phyloP scores from a whole-genome alignment of 2,113 vertebrate genomes.

The Pheucticus melanocephalus region DNA sequence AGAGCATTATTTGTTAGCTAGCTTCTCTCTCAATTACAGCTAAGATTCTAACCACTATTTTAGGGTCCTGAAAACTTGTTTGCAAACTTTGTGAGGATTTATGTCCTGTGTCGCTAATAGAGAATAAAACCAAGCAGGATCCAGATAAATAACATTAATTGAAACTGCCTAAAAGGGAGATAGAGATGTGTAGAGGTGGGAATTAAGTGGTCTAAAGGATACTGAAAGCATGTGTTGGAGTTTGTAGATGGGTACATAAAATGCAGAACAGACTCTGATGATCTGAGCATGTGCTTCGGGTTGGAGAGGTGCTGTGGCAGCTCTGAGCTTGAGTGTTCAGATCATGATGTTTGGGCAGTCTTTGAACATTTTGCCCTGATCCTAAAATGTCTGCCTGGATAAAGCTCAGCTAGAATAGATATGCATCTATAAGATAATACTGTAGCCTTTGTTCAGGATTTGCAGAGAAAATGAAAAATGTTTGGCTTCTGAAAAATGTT shows the following conservation, averaged over 20 bases:
- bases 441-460: neutral
- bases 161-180: neutral
- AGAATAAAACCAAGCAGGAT: neutral
- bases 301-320: neutral
- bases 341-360: neutral
- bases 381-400: neutral
- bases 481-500: neutral
- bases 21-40: neutral
- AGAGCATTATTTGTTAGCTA: neutral
- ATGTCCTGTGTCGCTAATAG: neutral
- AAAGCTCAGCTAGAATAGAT: neutral
- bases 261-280: neutral
- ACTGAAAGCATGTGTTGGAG: fast-evolving
- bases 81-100: neutral
- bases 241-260: neutral
- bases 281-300: fast-evolving
- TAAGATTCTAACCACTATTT: neutral
- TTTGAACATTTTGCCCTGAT: neutral
- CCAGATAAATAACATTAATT: neutral
- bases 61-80: neutral
- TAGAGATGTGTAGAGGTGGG: neutral
- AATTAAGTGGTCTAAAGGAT: neutral
- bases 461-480: neutral
- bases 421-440: neutral
- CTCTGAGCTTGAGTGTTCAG: neutral